Evolutionary conservation across 2,797 vertebrate genomes (phyloP).

Genomic region (Lindbergichthys nudifrons): DNA sequence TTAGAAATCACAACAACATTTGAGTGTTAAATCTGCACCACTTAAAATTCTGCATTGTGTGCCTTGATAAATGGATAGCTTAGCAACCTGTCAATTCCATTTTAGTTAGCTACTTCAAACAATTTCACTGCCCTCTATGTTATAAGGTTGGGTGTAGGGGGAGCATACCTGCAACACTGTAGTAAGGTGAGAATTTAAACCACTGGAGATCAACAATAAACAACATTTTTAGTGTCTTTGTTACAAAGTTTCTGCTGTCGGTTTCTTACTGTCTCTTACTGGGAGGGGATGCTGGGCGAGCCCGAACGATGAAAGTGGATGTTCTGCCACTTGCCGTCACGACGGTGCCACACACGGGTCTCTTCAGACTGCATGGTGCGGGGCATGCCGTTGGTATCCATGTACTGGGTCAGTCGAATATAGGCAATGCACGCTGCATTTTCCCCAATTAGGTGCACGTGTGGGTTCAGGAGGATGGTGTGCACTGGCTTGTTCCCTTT

Average conservation of each 20-base stretch:
- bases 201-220: slow-evolving; percentile 6
- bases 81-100: no score
- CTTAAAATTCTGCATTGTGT: no score
- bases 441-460: slow-evolving; percentile 95
- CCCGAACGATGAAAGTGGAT: slow-evolving; percentile 98
- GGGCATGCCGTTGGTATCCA: slow-evolving; percentile 90
- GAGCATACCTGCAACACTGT: neutral
- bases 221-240: neutral
- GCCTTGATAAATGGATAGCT: neutral
- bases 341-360: slow-evolving; percentile 96
- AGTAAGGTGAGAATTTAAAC: neutral
- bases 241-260: neutral
- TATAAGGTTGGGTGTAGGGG: neutral
- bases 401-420: slow-evolving; percentile 94
- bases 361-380: slow-evolving; percentile 97
- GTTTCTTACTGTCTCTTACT: slow-evolving; percentile 73
- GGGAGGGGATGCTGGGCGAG: slow-evolving; percentile 90
- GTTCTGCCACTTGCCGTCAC: slow-evolving; percentile 96
- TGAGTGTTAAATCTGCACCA: no score
- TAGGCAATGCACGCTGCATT: slow-evolving; percentile 96
- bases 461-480: slow-evolving; percentile 96
- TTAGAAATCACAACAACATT: no score
- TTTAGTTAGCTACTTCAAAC: no score
- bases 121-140: neutral
- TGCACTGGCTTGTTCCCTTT: slow-evolving; percentile 97